Evolutionary conservation across 1,140 invertebrate species (phyloP).

Genomic region (Leptinotarsa defecta): DNA sequence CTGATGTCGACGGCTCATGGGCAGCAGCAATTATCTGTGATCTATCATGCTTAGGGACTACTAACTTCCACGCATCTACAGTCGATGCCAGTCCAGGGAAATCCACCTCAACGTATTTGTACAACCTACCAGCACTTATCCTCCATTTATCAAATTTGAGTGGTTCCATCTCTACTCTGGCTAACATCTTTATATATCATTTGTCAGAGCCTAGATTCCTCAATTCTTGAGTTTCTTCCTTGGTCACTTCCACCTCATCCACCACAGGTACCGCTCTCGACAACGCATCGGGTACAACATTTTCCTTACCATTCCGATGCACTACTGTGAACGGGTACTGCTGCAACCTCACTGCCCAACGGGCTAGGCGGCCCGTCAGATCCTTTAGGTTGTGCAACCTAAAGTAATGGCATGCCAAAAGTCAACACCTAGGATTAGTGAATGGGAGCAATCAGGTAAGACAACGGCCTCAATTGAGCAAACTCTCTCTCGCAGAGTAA

Average conservation of each 20-base stretch:
- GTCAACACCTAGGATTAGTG: too few relatives aligned
- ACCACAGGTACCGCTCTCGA: neutral
- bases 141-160: conserved; percentile 10
- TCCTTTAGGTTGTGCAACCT: conserved; percentile 50
- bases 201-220: neutral
- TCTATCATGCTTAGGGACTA: conserved; percentile 38
- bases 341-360: conserved; percentile 13
- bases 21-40: conserved; percentile 28
- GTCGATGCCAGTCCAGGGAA: neutral
- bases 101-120: conserved; percentile 20
- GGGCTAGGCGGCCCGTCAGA: conserved; percentile 30
- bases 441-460: too few relatives aligned
- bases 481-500: too few relatives aligned
- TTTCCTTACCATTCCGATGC: neutral
- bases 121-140: neutral
- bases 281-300: conserved; percentile 28
- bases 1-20: conserved; percentile 28
- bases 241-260: neutral
- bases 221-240: neutral
- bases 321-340: conserved; percentile 6
- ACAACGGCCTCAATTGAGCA: too few relatives aligned
- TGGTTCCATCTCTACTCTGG: neutral
- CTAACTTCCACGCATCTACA: conserved; percentile 41
- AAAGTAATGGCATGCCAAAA: too few relatives aligned
- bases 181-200: neutral